Evolutionary conservation across 2,797 vertebrate genomes (phyloP), one percentile per base, ranked within the genome.

Genomic region (Ctenopoma kingsleyae): DNA sequence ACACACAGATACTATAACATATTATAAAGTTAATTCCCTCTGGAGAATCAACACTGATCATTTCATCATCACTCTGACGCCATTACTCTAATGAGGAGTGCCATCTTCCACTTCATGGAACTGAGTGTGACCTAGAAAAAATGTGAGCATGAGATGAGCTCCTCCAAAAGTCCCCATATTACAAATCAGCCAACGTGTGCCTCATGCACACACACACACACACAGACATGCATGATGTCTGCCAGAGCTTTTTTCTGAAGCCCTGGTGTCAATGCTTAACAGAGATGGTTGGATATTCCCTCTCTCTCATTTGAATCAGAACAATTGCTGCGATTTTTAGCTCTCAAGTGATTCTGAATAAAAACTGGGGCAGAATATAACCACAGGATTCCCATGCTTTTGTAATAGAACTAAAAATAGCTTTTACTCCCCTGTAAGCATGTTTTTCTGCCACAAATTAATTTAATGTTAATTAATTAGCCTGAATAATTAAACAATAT

Each of bases 311-410:
- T 83, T 80, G 66, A 78, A 88, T 74, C 77, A 44, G 59, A 87
- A 85, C 76, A 86, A 82, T 77, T 82, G 65, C 58, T 66, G 19
- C 15, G 5, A 63, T 69, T 79, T 80, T 76, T 66, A 70, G 60
- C 55, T 76, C 80, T 82, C 41, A 40, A 64, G 73, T 85, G 77
- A 83, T 83, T 87, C 67, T 69, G 68, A 58, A 73, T 80, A 71
- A 84, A 85, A 87, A 76, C 53, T 70, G n/a, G 81, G 61, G n/a
- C 81, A 89, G 47, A 88, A 71, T 53, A 67, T 27, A 63, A 61
- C 44, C 51, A 71, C 44, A 55, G 59, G 74, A 82, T 78, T 67
- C 62, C 56, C 6, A 2, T 6, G n/a, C 57, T 74, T 61, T 64
- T 68, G 64, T 15, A 73, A 65, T 20, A 22, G 6, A 59, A 46